These are phyloP conservation scores for Chloroceryle inda DNA, from an alignment of 2,797 vertebrate species.

Conservation along the genomic window DNA sequence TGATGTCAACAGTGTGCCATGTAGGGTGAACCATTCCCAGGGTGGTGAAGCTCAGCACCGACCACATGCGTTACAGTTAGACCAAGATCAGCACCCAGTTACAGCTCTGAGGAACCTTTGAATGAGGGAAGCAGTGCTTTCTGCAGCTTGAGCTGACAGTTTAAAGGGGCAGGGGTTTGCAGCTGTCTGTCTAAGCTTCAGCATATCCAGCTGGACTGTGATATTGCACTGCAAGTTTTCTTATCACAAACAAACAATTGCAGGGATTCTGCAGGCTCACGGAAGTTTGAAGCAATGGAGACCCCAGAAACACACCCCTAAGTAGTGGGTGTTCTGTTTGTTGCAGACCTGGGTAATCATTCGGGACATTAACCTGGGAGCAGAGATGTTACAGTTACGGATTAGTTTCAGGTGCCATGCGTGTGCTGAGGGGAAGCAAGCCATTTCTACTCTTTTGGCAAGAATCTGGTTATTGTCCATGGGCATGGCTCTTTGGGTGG, in stretches of 20 bases:
- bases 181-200: neutral
- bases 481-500: neutral
- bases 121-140: neutral
- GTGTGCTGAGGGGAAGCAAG: neutral
- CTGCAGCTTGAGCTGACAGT: neutral
- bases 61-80: neutral
- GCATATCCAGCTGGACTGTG: neutral
- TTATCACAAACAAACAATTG: rapidly evolving
- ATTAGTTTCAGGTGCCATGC: neutral
- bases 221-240: neutral
- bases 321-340: neutral
- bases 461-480: neutral
- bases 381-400: neutral
- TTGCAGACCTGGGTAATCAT: neutral
- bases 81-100: neutral
- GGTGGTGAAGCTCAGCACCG: neutral
- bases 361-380: neutral
- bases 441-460: neutral
- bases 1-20: rapidly evolving
- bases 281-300: neutral
- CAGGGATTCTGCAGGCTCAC: neutral
- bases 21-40: neutral
- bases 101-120: neutral
- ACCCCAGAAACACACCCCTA: neutral
- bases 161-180: neutral